Conservation (phyloP, 2,888 invertebrate species). For the Sialis fuliginosa region DNA sequence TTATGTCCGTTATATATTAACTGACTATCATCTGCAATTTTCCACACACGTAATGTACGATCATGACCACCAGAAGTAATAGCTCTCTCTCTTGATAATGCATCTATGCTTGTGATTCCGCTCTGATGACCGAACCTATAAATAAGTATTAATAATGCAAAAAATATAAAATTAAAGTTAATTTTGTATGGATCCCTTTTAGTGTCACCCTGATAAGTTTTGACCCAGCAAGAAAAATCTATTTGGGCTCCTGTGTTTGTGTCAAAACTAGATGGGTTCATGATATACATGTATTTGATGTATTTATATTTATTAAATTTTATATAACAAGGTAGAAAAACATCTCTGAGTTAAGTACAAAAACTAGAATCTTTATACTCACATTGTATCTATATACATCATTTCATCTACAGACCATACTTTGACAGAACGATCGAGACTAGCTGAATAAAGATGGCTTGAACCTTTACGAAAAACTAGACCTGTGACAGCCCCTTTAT, state of each 20-base stretch:
- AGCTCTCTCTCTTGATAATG: conserved; percentile 67
- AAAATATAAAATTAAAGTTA: not conserved
- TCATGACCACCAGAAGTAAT: conserved; percentile 84
- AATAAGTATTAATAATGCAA: not conserved
- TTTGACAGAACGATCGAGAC: conserved; percentile 67
- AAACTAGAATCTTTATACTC: conserved; percentile 14
- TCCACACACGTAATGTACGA: conserved; percentile 80
- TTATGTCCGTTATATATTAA: conserved; percentile 76
- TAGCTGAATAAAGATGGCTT: conserved; percentile 68
- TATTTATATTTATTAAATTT: not conserved
- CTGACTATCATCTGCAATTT: conserved; percentile 93
- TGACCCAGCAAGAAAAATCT: not conserved
- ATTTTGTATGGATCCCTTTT: too few species aligned
- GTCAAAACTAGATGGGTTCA: not conserved
- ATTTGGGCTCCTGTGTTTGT: not conserved
- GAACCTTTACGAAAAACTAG: conserved; percentile 71
- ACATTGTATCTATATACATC: conserved; percentile 88
- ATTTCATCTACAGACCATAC: conserved; percentile 94
- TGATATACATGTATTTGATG: too few species aligned
- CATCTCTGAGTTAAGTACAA: not conserved
- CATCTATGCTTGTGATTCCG: conserved; percentile 71
- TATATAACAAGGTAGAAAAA: not conserved
- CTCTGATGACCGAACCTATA: conserved; percentile 72
- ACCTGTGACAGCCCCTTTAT: conserved; percentile 54
- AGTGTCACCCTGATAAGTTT: too few species aligned